Base-by-base conservation (phyloP, 2,113 vertebrate species). In the Pelodiscus sinensis region DNA sequence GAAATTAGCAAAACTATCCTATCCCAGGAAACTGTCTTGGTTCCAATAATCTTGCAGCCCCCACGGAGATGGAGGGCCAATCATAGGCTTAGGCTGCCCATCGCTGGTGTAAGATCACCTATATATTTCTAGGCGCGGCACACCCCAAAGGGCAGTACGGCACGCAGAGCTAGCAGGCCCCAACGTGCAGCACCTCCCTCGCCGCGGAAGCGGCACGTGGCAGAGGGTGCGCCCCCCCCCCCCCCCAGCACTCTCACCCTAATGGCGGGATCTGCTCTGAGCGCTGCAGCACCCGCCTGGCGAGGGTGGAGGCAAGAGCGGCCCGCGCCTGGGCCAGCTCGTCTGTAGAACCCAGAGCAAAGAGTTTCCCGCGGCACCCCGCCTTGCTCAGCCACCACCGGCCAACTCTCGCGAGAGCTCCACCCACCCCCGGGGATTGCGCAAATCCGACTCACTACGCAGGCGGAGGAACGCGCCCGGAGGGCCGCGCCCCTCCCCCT, bases 381-480 rank as follows among this genome's bases (percentile, higher is more conserved):
- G n/a, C 81, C 83, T n/a, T 80, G 86, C 88, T 9, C 77, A 15
- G 11, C n/a, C 5, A 18, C 11, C 50, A 11, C 83, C 57, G 2
- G 8, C 19, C 2, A 83, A 68, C 4, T 97, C 95, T 97, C 97
- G 97, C 97, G 96, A 97, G 95, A 97, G 90, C 94, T 96, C 97
- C 95, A 71, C 93, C 52, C 52, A 54, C 9, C 52, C 94, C 95
- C 86, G 25, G 78, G 81, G 79, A 89, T 91, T 95, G 93, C 96
- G 94, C 96, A 94, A 94, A 92, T 1, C 2, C n/a, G 1, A 31
- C 52, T n/a, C 85, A 6, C 79, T 13, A 38, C 25, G 85, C 89
- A 27, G 56, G 88, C 75, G 85, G 86, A n/a, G 88, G 84, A 78
- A 51, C 58, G 84, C 75, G 86, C 87, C 92, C 38, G 60, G 16